phyloP scores from a whole-genome alignment of 2,888 invertebrate species.

The Drosophila maculinotata region DNA sequence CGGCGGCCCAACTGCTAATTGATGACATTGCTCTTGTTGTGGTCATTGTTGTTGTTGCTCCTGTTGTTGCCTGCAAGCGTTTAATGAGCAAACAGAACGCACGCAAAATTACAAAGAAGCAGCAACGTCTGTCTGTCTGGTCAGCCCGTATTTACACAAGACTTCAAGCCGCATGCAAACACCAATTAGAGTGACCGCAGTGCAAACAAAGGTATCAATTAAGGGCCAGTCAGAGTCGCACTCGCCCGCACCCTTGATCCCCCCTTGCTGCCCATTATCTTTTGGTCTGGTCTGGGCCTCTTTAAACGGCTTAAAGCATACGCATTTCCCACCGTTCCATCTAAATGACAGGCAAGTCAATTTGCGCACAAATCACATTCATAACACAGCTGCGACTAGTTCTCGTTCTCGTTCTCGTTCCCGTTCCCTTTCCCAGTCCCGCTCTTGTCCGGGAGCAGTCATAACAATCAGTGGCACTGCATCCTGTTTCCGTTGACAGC shows the following conservation, averaged over 20 bases:
- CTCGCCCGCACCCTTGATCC: background rate
- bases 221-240: conserved; percentile 52
- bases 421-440: too few species aligned
- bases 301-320: conserved; percentile 42
- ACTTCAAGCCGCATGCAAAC: conserved; percentile 80
- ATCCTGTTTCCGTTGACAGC: conserved; percentile 72
- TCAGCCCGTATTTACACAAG: conserved; percentile 77
- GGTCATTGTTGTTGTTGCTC: conserved; percentile 12
- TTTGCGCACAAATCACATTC: conserved; percentile 37
- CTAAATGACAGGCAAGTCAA: conserved; percentile 46
- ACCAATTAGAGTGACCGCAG: conserved; percentile 81
- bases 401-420: too few species aligned
- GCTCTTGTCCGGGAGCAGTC: conserved; percentile 34
- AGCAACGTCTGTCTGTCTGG: conserved; percentile 47
- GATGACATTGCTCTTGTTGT: conserved; percentile 59
- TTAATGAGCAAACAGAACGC: conserved; percentile 81
- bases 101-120: conserved; percentile 79
- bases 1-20: conserved; percentile 69
- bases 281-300: conserved; percentile 15
- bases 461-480: conserved; percentile 70
- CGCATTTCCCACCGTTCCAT: background rate
- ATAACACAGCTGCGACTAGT: conserved; percentile 11
- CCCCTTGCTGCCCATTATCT: background rate
- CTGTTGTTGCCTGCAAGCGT: conserved; percentile 64
- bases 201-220: conserved; percentile 79